These are phyloP conservation scores for Aspidiotus destructor DNA, from an alignment of 2,888 invertebrate genomes.

Conservation along the genomic window DNA sequence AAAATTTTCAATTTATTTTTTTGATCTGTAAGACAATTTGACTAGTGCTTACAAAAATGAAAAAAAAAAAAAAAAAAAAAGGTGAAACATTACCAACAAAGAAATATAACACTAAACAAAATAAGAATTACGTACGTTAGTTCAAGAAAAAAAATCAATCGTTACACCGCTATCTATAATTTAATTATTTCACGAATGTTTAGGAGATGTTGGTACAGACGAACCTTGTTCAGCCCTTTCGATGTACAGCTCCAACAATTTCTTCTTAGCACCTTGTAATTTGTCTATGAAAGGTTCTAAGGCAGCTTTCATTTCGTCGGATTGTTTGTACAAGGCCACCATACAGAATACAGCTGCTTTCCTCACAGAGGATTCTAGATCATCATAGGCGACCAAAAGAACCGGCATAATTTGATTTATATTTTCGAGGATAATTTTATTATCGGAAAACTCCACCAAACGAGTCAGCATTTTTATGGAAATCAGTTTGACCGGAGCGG, in stretches of 20 bases:
- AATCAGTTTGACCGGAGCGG: constrained; percentile 78
- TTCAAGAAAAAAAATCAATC: neutral
- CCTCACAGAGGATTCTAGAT: constrained; percentile 80
- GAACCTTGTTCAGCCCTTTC: constrained; percentile 49
- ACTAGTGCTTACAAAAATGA: constrained; percentile 30
- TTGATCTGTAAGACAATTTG: constrained; percentile 11
- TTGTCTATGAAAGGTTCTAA: constrained; percentile 70
- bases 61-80: constrained; percentile 1
- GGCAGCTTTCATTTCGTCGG: constrained; percentile 63
- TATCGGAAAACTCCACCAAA: constrained; percentile 64
- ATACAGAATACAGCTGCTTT: constrained; percentile 96
- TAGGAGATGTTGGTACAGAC: constrained; percentile 38
- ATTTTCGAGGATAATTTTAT: constrained; percentile 59
- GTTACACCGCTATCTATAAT: neutral
- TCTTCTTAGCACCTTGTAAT: constrained; percentile 81
- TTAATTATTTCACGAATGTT: constrained; percentile 25
- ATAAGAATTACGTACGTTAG: neutral
- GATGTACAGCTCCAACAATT: constrained; percentile 70
- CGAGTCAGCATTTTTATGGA: constrained; percentile 86
- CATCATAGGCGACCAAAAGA: constrained; percentile 83
- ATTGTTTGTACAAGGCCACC: constrained; percentile 82
- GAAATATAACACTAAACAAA: neutral
- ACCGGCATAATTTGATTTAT: constrained; percentile 77
- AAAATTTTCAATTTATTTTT: too few relatives aligned
- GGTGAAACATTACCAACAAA: constrained; percentile 9